phyloP scores from a whole-genome alignment of 2,113 vertebrate species.

The Pomatorhinus ruficollis region DNA sequence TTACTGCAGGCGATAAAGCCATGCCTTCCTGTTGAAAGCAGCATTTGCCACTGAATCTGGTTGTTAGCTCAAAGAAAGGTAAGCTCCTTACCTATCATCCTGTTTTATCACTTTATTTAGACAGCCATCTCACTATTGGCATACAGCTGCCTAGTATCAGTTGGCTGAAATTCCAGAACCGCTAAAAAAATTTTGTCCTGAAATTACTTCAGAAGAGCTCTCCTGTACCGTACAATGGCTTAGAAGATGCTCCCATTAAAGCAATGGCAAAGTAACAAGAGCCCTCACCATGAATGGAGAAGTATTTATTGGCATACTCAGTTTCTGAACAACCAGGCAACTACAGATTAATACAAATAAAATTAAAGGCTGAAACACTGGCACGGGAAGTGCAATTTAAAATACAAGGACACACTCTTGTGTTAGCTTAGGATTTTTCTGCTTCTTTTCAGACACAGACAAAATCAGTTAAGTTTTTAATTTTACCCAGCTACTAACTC shows the following conservation, averaged over 20 bases:
- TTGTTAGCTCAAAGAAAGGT: neutral
- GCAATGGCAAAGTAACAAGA: neutral
- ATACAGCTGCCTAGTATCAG: neutral
- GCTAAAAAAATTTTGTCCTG: neutral
- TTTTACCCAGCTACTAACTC: neutral
- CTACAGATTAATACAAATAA: neutral
- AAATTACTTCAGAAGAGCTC: neutral
- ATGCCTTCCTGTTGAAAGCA: neutral
- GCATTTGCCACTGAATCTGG: neutral
- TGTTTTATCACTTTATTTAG: neutral
- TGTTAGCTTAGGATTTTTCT: neutral
- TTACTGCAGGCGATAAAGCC: neutral
- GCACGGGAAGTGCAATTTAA: neutral
- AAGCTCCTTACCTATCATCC: neutral
- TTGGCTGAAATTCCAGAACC: neutral
- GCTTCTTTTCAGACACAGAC: neutral
- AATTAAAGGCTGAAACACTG: neutral
- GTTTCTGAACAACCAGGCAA: neutral
- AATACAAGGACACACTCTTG: neutral
- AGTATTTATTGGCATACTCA: neutral
- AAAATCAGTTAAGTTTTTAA: neutral
- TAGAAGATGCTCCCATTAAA: neutral
- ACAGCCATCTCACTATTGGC: neutral
- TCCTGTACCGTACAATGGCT: neutral
- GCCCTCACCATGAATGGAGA: neutral